Evolutionary conservation across 2,113 vertebrate species (phyloP).

Genomic region (Pseudopodoces humilis): DNA sequence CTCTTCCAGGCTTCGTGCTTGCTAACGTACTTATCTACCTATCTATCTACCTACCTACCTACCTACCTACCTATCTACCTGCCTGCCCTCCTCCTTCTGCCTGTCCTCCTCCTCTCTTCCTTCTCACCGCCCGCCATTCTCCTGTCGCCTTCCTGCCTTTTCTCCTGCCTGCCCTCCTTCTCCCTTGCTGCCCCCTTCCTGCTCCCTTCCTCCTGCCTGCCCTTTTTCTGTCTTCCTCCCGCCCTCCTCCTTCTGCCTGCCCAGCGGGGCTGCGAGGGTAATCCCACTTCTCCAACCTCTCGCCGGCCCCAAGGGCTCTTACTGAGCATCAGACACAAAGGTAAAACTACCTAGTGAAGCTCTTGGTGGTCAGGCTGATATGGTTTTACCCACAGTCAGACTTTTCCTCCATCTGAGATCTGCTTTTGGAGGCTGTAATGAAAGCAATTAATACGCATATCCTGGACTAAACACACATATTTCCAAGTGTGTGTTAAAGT

Average conservation of each 20-base stretch:
- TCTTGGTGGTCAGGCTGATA: not conserved
- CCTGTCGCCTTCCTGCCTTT: not conserved
- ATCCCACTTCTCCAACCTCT: not conserved
- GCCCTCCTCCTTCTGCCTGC: not conserved
- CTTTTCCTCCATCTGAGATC: no score
- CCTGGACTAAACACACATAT: not conserved
- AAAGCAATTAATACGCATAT: not conserved
- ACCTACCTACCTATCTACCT: no score
- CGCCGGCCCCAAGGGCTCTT: no score
- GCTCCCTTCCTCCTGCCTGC: not conserved
- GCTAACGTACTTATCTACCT: no score
- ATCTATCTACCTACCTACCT: no score
- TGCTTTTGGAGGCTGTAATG: not conserved
- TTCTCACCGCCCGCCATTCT: not conserved
- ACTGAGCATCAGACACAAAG: not conserved
- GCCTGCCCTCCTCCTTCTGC: not conserved
- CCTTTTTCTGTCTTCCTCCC: not conserved
- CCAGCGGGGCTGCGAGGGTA: no score
- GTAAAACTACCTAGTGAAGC: not conserved
- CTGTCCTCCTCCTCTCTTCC: not conserved
- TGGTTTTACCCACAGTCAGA: not conserved
- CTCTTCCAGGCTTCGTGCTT: not conserved
- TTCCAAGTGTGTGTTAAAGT: fast-evolving
- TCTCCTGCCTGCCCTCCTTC: not conserved
- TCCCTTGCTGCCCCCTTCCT: no score